Evolutionary conservation across 2,113 vertebrate species (phyloP), one percentile per base, ranked within the genome.

Genomic region (Apus apus): DNA sequence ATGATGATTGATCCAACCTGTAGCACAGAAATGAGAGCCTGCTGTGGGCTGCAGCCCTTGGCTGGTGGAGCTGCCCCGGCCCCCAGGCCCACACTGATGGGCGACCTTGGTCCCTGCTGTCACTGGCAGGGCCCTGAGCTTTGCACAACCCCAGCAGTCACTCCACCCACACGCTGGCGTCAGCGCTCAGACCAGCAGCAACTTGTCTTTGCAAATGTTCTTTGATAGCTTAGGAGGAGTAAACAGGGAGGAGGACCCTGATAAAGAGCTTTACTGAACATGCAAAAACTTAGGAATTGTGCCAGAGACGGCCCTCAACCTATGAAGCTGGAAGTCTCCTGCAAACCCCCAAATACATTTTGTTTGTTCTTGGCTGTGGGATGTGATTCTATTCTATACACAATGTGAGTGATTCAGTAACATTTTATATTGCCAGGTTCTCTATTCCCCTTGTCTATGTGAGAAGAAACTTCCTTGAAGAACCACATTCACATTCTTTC

Each of bases 1-100:
- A 51, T 1, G 1, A 43, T 30, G 26, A 57, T 53, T 36, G 32
- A 79, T 29, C 4, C 1, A 7, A 26, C 22, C 15, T 5, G 3
- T 4, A 51, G 34, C 26, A 30, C 8, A 57, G 53, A 74, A 86
- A 60, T 0, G 0, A 84, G 36, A 78, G 11, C 9, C 27, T 86
- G 54, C n/a, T 70, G 50, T 38, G 32, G 46, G 29, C 43, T 86
- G 20, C 43, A 70, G 50, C 15, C 16, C 10, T 7, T 26, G 27
- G 29, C 22, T 64, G 43, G 29, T 53, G 26, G 13, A 60, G 23
- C 38, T 74, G 13, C 9, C 2, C 13, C 15, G 21, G 23, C 5
- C 9, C 40, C 19, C 6, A 27, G 25, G 36, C 27, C 53, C 1
- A 0, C 7, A 22, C 20, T 57, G 4, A 14, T 29, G 82, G 27